Evolutionary conservation across 2,113 vertebrate genomes (phyloP), one percentile per base, ranked within the genome.

Genomic region (Phylloscopus trochilus): DNA sequence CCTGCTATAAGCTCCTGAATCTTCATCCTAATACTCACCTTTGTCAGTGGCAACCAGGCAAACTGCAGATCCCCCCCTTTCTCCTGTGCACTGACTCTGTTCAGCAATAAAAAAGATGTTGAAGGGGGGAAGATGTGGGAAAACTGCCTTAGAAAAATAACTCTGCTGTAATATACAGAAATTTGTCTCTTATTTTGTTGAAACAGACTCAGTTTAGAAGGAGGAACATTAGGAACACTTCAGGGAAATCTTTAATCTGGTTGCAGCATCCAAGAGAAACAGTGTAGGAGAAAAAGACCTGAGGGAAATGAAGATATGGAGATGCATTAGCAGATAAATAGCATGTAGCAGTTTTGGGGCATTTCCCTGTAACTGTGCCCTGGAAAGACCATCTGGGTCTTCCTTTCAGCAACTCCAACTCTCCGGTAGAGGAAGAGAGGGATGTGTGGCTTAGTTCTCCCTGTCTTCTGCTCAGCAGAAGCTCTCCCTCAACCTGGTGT

Each of bases 211-310:
- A 44, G 68, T 90, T 88, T 90, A 87, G 85, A 86, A 81, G 77
- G 51, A 91, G 51, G 74, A 90, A 72, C 72, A 46, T 92, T 92
- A 84, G 49, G 59, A 92, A 83, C 66, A 76, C 87, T 93, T 89
- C 39, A 83, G 84, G 91, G 89, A 96, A 92, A 93, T 92, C 73
- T 89, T 88, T 92, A 91, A 92, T 96, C 85, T 7, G 14, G 80
- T 80, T 78, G 80, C 9, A 33, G 26, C 68, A 73, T 91, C 90
- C 76, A 91, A 82, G 66, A 87, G 90, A 87, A 75, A 87, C 55
- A 92, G 69, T 56, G 62, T 84, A 68, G 81, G 91, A 94, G 92
- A 96, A 93, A 95, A 97, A 87, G 83, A 81, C 68, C 78, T 58
- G 74, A 92, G 84, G 91, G 87, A 89, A 89, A 91, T 79, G 87